Percentiles rank a stretch among this genome's conserved stretches.
phyloP scores from a whole-genome alignment of 2,113 vertebrate genomes.

The Pagrus major region DNA sequence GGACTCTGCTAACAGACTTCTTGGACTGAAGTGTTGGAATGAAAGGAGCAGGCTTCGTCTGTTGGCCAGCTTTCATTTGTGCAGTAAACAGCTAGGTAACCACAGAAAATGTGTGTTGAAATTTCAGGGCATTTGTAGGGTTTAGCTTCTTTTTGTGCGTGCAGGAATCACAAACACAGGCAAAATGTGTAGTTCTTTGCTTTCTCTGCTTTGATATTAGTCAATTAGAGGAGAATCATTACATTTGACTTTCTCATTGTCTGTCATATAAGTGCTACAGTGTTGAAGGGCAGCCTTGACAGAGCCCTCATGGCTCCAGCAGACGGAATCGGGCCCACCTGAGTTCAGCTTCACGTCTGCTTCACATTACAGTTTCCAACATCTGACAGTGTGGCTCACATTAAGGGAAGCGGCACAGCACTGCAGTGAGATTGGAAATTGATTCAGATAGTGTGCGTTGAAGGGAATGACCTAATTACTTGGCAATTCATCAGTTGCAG shows the following conservation, averaged over 20 bases:
- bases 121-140: not conserved
- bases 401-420: constrained; percentile 66
- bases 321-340: constrained; percentile 70
- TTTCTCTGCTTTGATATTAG: not conserved
- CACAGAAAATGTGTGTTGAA: not conserved
- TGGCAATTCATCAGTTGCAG: constrained; percentile 65
- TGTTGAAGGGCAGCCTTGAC: constrained; percentile 34
- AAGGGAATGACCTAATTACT: constrained; percentile 78
- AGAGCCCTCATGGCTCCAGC: constrained; percentile 28
- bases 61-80: constrained; percentile 26
- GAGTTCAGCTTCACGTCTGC: constrained; percentile 71
- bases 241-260: constrained; percentile 5
- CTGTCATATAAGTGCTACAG: not conserved
- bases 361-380: constrained; percentile 67
- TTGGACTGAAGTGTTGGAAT: constrained; percentile 37
- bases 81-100: constrained; percentile 4
- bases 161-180: not conserved
- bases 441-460: constrained; percentile 73
- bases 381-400: constrained; percentile 79
- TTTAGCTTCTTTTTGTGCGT: constrained; percentile 1
- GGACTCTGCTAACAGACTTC: constrained; percentile 47
- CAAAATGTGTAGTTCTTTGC: not conserved
- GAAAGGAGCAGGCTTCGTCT: constrained; percentile 37
- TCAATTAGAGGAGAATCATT: not conserved
- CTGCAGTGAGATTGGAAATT: constrained; percentile 70